Conservation (phyloP, 1,140 invertebrate species). For the Drosophila guanche region DNA sequence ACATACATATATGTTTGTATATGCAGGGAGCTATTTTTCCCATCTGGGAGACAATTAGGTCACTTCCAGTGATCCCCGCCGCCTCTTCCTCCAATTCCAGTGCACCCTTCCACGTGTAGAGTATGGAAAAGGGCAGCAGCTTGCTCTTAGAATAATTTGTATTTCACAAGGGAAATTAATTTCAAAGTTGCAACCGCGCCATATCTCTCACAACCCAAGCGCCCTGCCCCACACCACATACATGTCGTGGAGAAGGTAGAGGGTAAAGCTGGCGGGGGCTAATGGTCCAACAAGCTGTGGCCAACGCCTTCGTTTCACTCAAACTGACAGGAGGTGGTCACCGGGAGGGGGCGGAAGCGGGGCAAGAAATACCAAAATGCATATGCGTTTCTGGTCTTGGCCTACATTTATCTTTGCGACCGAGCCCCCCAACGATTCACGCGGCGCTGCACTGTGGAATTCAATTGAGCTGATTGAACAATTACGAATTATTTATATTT, state of each 20-base stretch:
- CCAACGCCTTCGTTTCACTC: constrained; percentile 56
- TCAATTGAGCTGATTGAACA: not conserved
- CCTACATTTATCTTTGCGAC: constrained; percentile 56
- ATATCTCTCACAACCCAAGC: not conserved
- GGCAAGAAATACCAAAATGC: constrained; percentile 28
- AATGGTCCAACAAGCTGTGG: constrained; percentile 54
- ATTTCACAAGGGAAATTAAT: constrained; percentile 61
- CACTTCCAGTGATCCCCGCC: constrained; percentile 17
- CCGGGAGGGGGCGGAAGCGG: not conserved
- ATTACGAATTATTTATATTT: not conserved
- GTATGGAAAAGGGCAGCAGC: constrained; percentile 11
- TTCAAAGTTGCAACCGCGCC: constrained; percentile 47
- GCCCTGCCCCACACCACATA: not conserved
- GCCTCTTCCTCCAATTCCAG: not conserved
- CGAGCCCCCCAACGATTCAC: constrained; percentile 14
- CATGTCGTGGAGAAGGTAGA: constrained; percentile 3
- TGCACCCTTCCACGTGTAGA: constrained; percentile 16
- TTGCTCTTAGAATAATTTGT: constrained; percentile 25
- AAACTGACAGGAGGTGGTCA: constrained; percentile 45
- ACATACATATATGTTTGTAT: constrained; percentile 10
- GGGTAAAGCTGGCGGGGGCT: constrained; percentile 18
- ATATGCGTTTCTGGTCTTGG: constrained; percentile 57
- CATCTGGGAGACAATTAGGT: constrained; percentile 35
- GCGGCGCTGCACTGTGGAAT: constrained; percentile 18
- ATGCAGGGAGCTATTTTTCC: not conserved